Conservation (phyloP, 2,797 vertebrate species). For the Mormyrops boulengeri region DNA sequence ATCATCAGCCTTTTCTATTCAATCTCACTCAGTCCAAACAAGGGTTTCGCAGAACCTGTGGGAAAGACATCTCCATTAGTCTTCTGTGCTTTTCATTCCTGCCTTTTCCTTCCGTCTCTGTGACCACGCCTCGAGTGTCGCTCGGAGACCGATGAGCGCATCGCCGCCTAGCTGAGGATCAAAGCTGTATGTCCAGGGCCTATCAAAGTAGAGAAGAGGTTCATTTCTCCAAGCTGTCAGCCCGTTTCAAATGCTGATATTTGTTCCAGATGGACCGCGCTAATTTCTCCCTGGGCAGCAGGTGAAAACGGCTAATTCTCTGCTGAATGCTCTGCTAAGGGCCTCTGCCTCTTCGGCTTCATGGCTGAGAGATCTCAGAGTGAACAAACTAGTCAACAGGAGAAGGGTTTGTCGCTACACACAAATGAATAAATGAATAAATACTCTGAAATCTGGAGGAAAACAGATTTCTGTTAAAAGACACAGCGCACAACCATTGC, state of each 20-base stretch:
- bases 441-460: neutral
- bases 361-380: neutral
- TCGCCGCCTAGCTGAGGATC: slow-evolving; percentile 31
- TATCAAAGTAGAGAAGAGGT: slow-evolving; percentile 39
- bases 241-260: slow-evolving; percentile 30
- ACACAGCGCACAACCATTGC: neutral
- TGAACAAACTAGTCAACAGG: neutral
- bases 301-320: neutral
- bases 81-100: neutral
- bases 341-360: neutral
- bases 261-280: neutral
- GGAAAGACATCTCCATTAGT: neutral
- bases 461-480: neutral
- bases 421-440: slow-evolving; percentile 4
- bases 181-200: slow-evolving; percentile 35
- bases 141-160: slow-evolving; percentile 21
- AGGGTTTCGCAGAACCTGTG: neutral
- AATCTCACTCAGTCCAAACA: neutral
- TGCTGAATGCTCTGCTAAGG: neutral
- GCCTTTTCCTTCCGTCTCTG: neutral
- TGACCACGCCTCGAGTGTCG: slow-evolving; percentile 13
- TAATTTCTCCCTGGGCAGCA: neutral
- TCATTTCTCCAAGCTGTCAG: slow-evolving; percentile 19
- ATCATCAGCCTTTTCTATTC: neutral
- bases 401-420: neutral